Evolutionary conservation across 2,888 invertebrate species (phyloP).

Genomic region (Acronicta alni): DNA sequence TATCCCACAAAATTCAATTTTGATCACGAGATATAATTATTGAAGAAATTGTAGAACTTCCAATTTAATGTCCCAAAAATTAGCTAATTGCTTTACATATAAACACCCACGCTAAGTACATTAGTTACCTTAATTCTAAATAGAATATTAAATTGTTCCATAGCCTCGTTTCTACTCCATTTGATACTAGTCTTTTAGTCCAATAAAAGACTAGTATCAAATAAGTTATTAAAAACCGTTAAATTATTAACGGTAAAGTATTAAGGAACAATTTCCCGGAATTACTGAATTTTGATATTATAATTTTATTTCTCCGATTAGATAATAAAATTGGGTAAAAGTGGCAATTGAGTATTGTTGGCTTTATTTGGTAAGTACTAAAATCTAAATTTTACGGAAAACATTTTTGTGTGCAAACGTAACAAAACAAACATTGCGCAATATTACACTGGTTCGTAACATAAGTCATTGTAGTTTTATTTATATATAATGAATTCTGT

Average conservation of each 20-base stretch:
- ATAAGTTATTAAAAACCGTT: conserved; percentile 18
- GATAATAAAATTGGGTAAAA: not conserved
- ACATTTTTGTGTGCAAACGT: too few species aligned
- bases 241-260: conserved; percentile 15
- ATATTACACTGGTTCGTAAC: too few species aligned
- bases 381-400: too few species aligned
- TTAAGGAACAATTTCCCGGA: conserved; percentile 2
- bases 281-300: conserved; percentile 1
- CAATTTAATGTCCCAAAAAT: conserved; percentile 2
- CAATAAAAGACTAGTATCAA: conserved; percentile 1
- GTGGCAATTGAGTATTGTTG: not conserved
- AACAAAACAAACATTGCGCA: too few species aligned
- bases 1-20: not conserved
- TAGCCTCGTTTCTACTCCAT: not conserved
- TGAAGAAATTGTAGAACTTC: not conserved
- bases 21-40: not conserved
- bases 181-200: too few species aligned
- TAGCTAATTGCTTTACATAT: conserved; percentile 3
- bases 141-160: conserved; percentile 14
- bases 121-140: not conserved
- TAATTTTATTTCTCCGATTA: not conserved
- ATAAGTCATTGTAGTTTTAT: too few species aligned
- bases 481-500: too few species aligned
- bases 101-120: not conserved
- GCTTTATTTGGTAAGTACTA: too few species aligned